These are phyloP conservation scores for Hippopotamus amphibius DNA, from an alignment of 2,113 vertebrate species.

Conservation along the genomic window DNA sequence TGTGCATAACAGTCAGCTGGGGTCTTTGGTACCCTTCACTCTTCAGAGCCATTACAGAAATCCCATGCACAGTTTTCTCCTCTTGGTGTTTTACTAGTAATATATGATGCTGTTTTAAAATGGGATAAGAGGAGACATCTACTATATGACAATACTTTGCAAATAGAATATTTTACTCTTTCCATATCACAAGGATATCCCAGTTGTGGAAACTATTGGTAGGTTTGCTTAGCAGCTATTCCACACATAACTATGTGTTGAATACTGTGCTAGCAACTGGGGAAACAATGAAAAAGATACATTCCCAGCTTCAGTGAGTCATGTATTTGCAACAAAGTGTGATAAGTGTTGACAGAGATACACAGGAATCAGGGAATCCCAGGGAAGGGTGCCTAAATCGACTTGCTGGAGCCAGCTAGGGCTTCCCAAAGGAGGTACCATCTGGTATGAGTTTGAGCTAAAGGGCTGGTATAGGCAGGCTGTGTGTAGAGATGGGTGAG, in stretches of 20 bases:
- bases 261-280: neutral
- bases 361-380: neutral
- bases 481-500: neutral
- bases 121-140: neutral
- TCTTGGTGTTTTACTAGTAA: conserved; percentile 37
- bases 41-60: neutral
- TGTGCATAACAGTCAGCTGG: neutral
- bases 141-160: conserved; percentile 42
- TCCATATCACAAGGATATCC: neutral
- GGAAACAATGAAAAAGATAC: conserved; percentile 52
- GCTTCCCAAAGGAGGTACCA: neutral
- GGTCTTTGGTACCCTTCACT: neutral
- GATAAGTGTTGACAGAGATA: neutral
- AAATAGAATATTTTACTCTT: conserved; percentile 50
- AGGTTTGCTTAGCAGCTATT: conserved; percentile 14
- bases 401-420: neutral
- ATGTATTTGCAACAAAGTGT: neutral
- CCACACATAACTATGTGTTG: conserved; percentile 41
- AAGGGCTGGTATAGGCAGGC: neutral
- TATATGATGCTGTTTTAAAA: conserved; percentile 34
- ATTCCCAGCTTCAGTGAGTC: neutral
- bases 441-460: neutral
- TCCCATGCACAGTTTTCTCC: neutral
- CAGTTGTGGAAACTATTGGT: conserved; percentile 54
- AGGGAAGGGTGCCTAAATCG: neutral